Base-by-base conservation (phyloP, 2,113 vertebrate genomes). In the Zosterops borbonicus region DNA sequence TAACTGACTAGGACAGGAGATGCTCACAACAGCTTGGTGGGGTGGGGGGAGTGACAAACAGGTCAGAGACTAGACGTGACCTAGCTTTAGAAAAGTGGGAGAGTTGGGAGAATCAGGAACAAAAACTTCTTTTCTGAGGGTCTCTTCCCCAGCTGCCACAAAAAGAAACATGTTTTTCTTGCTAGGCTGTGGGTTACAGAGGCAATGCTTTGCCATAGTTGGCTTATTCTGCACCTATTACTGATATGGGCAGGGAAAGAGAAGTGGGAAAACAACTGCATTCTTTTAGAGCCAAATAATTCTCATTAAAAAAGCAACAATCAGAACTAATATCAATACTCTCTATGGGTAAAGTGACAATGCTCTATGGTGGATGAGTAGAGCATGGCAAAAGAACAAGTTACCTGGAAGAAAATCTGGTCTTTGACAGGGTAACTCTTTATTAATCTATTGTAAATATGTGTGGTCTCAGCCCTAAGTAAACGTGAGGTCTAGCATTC, bases 11-110 rank as follows among this genome's bases (percentile, higher is more conserved):
- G 49, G 65, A 76, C 46, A 62, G 70, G 70, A 85, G 88, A 83
- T 39, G 37, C 80, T 94, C 75, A 73, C 46, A 88, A 86, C 79
- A 77, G 67, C 85, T 92, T 96, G 79, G 49, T 90, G 86, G 25
- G 21, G 25, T 46, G 28, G 20, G 68, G 37, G 67, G 29, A 80
- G 20, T 21, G 33, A 73, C 53, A 85, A 92, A 65, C 63, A 76
- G 62, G 55, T 76, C 94, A 85, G 64, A 87, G 7, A 67, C 33
- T 78, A n/a, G 16, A 82, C 55, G 52, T 84, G 78, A 85, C 65
- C 67, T 44, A 60, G 70, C 88, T 85, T 92, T 62, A 56, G 70
- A 76, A 64, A 69, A 41, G 53, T 1, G 0, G 27, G 50, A 83
- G 29, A 17, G 14, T 4, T 90, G 75, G 46, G 78, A 93, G 37